These are phyloP conservation scores for Quadroppia sp. DNA, from an alignment of 2,888 invertebrate species.

Conservation along the genomic window DNA sequence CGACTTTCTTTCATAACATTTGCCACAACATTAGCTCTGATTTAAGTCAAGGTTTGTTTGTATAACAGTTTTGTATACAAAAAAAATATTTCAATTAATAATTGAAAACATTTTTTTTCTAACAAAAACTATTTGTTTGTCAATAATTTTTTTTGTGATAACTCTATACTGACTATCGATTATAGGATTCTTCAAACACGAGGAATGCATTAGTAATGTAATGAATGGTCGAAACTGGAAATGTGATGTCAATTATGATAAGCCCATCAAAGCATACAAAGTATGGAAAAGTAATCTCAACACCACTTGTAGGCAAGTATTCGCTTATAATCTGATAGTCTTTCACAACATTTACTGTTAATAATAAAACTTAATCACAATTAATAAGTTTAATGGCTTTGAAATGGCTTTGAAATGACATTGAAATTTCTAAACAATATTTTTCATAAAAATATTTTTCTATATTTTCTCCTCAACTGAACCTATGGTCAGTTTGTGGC, in stretches of 20 bases:
- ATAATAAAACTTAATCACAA: too few relatives aligned
- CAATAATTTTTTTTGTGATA: neutral
- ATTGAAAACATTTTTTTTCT: too few relatives aligned
- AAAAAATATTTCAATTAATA: too few relatives aligned
- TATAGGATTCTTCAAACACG: slow-evolving; percentile 36
- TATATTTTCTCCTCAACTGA: too few relatives aligned
- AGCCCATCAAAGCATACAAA: slow-evolving; percentile 12
- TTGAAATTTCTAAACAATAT: too few relatives aligned
- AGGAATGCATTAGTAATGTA: slow-evolving; percentile 36
- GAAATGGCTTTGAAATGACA: too few relatives aligned
- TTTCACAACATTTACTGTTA: too few relatives aligned
- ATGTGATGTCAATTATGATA: slow-evolving; percentile 34
- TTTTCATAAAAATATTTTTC: too few relatives aligned
- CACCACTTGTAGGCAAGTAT: slow-evolving; percentile 33
- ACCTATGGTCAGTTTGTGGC: slow-evolving; percentile 38
- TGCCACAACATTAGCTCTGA: slow-evolving; percentile 13
- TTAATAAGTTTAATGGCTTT: too few relatives aligned
- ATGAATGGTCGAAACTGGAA: slow-evolving; percentile 14
- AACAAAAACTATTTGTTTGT: too few relatives aligned
- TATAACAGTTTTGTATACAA: neutral
- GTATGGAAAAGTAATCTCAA: slow-evolving; percentile 10
- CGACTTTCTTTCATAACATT: slow-evolving; percentile 26
- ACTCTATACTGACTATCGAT: too few relatives aligned
- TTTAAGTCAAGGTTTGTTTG: neutral
- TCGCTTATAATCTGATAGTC: too few relatives aligned